Conservation (phyloP, 2,888 invertebrate species). For the Netelia inedita region DNA sequence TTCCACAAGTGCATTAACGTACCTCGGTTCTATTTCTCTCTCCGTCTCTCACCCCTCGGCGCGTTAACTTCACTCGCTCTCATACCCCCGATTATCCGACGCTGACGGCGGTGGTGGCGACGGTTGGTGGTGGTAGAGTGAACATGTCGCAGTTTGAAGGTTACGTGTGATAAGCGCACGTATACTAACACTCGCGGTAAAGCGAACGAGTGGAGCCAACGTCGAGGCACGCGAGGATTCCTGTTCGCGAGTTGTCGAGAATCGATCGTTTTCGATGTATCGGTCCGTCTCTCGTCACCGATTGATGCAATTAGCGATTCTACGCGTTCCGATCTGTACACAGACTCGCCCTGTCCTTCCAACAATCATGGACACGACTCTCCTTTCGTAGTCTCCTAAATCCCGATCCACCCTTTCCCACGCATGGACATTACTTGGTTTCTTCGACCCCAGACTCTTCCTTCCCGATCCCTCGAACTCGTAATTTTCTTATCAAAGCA, state of each 20-base stretch:
- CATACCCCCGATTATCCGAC: constrained; percentile 26
- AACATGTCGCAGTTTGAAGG: not conserved
- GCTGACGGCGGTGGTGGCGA: not conserved
- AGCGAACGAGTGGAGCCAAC: constrained; percentile 44
- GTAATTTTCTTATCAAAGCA: too few relatives aligned
- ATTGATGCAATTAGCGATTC: constrained; percentile 63
- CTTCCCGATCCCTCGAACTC: too few relatives aligned
- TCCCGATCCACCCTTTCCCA: not conserved
- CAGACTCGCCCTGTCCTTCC: constrained; percentile 10
- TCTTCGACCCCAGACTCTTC: too few relatives aligned
- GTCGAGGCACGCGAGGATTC: too few relatives aligned
- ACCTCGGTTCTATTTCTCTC: constrained; percentile 53
- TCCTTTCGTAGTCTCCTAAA: constrained; percentile 34
- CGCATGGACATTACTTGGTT: too few relatives aligned
- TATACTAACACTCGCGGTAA: not conserved
- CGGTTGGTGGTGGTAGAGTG: constrained; percentile 14
- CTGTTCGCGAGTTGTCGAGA: constrained; percentile 19
- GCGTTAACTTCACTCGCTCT: constrained; percentile 63
- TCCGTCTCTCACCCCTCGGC: constrained; percentile 66
- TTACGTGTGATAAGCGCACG: constrained; percentile 34
- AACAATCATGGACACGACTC: constrained; percentile 53
- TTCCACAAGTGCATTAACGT: constrained; percentile 59
- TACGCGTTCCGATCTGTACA: constrained; percentile 46
- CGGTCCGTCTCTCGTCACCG: constrained; percentile 34
- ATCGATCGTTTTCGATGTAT: constrained; percentile 13